phyloP scores from a whole-genome alignment of 2,797 vertebrate species.

The Dromococcyx pavoninus region DNA sequence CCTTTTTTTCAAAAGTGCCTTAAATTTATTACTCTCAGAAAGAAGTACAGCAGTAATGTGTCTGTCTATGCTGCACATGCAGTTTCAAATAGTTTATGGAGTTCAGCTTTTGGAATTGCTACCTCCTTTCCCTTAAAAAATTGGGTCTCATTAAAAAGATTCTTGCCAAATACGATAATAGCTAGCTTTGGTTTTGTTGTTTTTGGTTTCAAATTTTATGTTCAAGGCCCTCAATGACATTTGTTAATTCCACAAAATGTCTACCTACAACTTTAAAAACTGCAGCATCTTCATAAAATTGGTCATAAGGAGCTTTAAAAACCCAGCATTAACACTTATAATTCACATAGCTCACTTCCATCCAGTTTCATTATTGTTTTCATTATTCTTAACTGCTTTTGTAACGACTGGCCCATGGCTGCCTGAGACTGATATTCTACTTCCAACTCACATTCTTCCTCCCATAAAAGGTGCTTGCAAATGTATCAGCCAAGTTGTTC shows the following conservation, averaged over 20 bases:
- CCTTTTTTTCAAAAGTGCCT: background rate
- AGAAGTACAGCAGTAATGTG: background rate
- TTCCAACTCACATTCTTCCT: background rate
- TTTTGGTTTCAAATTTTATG: background rate
- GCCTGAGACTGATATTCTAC: background rate
- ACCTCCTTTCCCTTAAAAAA: background rate
- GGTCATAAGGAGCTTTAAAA: background rate
- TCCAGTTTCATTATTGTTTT: background rate
- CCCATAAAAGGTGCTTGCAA: background rate
- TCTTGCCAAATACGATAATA: background rate
- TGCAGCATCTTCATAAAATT: background rate
- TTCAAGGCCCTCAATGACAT: background rate
- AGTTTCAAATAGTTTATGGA: background rate
- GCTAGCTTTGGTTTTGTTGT: background rate
- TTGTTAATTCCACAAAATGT: background rate
- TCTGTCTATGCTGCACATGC: background rate
- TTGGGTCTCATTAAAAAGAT: background rate
- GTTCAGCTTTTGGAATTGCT: background rate
- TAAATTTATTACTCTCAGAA: background rate
- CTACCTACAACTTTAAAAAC: background rate
- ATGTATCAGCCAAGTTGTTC: background rate
- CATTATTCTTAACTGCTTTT: background rate
- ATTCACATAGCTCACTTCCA: background rate
- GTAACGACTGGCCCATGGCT: background rate
- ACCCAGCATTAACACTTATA: background rate